Evolutionary conservation across 1,140 invertebrate genomes (phyloP).

Genomic region (Pentalonia nigronervosa): DNA sequence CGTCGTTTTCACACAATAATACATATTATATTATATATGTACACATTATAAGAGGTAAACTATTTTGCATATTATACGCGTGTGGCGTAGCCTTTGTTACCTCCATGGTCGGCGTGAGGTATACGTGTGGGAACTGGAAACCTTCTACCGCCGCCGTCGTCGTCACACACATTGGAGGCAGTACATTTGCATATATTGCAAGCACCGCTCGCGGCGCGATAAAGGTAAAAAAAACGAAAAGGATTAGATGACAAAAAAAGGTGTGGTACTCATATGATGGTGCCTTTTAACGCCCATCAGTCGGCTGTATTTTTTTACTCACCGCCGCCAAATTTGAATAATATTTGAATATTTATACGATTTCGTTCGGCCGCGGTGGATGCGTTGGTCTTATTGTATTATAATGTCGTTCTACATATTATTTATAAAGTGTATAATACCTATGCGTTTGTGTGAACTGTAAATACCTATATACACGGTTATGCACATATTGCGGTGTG

Average conservation of each 20-base stretch:
- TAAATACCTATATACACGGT: neutral
- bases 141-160: neutral
- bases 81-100: neutral
- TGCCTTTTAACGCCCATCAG: neutral
- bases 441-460: too few species aligned
- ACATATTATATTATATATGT: neutral
- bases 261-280: neutral
- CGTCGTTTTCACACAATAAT: neutral
- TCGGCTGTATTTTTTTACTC: neutral
- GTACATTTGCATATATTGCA: neutral
- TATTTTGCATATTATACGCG: neutral
- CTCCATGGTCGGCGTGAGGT: neutral
- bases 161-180: neutral
- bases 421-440: too few species aligned
- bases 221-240: constrained; percentile 10
- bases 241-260: neutral
- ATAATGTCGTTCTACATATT: too few species aligned
- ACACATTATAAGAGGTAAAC: neutral
- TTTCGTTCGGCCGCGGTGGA: neutral
- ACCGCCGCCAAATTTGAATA: neutral
- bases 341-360: neutral
- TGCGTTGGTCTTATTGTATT: neutral
- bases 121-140: neutral
- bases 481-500: neutral
- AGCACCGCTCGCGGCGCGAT: neutral